These are phyloP conservation scores for Gobio gobio DNA, from an alignment of 2,113 vertebrate species.

Conservation along the genomic window DNA sequence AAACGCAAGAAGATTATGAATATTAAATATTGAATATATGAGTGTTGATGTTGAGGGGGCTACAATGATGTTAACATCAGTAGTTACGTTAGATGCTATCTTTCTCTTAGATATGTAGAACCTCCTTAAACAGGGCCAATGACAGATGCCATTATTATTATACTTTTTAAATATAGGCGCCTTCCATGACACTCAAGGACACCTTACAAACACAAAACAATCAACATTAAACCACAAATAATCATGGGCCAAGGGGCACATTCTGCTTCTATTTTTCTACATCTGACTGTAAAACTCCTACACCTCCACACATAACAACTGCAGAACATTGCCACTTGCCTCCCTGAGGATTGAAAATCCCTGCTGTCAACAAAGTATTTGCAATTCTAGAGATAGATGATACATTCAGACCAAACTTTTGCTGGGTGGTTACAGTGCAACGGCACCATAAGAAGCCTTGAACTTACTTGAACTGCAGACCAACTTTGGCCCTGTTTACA, in stretches of 20 bases:
- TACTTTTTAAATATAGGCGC: too few species aligned
- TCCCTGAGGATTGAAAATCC: conserved; percentile 3
- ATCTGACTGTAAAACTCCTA: conserved; percentile 21
- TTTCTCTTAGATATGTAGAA: not conserved
- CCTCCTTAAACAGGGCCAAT: conserved; percentile 15
- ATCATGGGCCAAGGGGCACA: not conserved
- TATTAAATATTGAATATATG: not conserved
- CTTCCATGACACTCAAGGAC: too few species aligned
- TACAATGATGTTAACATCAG: not conserved
- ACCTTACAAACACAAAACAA: too few species aligned
- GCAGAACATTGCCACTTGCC: conserved; percentile 30
- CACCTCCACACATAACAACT: not conserved
- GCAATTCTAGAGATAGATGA: conserved; percentile 3
- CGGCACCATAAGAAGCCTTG: not conserved
- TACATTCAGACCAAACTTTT: not conserved
- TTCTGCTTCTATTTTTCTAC: conserved; percentile 25
- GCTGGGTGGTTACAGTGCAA: not conserved
- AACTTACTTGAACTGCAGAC: not conserved
- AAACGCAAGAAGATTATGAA: not conserved
- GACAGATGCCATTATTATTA: not conserved
- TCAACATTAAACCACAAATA: too few species aligned
- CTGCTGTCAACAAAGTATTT: conserved; percentile 32
- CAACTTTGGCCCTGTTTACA: not conserved
- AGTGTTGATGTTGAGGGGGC: not conserved
- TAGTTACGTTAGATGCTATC: not conserved